Evolutionary conservation across 2,797 vertebrate genomes (phyloP).

Genomic region (Notolabrus celidotus): DNA sequence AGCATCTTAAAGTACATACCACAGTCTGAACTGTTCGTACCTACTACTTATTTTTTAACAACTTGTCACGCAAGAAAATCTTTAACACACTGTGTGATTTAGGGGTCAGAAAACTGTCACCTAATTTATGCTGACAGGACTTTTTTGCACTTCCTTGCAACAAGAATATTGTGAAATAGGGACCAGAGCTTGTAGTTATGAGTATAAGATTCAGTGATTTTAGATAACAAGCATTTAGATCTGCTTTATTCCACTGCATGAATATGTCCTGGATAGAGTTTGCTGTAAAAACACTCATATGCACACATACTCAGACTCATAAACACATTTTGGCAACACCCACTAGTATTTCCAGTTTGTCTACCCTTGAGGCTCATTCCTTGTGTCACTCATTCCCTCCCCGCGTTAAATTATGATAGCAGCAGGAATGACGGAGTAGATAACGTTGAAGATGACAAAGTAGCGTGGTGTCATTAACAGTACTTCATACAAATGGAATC

Average conservation of each 20-base stretch:
- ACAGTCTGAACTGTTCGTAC: not conserved
- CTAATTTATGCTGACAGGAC: slow-evolving; percentile 20
- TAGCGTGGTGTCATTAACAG: slow-evolving; percentile 26
- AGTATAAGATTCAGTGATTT: not conserved
- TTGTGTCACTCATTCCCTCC: slow-evolving; percentile 51
- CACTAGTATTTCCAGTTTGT: slow-evolving; percentile 80
- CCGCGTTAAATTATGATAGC: slow-evolving; percentile 38
- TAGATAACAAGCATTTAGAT: not conserved
- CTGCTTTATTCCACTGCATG: not conserved
- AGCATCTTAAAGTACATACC: slow-evolving; percentile 9
- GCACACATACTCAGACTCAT: slow-evolving; percentile 36
- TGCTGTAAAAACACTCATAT: slow-evolving; percentile 47
- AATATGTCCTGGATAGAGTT: slow-evolving; percentile 23
- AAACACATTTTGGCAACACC: slow-evolving; percentile 64
- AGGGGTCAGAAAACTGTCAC: slow-evolving; percentile 25
- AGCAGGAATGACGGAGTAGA: slow-evolving; percentile 32
- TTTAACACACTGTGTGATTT: slow-evolving; percentile 13
- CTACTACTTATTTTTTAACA: not conserved
- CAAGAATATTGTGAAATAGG: slow-evolving; percentile 31
- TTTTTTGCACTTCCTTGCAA: slow-evolving; percentile 30
- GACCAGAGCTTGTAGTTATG: not conserved
- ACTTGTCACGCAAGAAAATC: slow-evolving; percentile 20
- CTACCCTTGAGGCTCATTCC: slow-evolving; percentile 66
- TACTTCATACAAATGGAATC: not conserved
- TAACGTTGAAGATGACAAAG: slow-evolving; percentile 2